phyloP scores from a whole-genome alignment of 2,888 invertebrate genomes.

The Phragmatobia fuliginosa region DNA sequence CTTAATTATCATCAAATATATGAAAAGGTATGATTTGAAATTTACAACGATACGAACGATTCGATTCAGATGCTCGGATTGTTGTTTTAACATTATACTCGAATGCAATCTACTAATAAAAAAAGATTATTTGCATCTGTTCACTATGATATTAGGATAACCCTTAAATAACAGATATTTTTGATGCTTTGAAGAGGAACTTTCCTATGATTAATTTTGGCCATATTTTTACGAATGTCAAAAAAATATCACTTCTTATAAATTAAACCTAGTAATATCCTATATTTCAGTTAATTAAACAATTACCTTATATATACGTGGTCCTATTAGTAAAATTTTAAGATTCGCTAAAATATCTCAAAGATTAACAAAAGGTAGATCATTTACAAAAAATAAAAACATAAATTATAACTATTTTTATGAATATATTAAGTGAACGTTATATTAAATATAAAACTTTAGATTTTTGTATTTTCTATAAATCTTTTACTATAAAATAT shows the following conservation, averaged over 20 bases:
- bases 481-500: slow-evolving; percentile 19
- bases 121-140: slow-evolving; percentile 23
- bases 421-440: slow-evolving; percentile 17
- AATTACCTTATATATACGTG: slow-evolving; percentile 33
- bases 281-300: slow-evolving; percentile 25
- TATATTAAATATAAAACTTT: slow-evolving; percentile 12
- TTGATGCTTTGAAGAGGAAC: slow-evolving; percentile 48
- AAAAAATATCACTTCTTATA: slow-evolving; percentile 19
- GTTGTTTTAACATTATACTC: background rate
- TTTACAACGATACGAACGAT: background rate
- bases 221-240: slow-evolving; percentile 35
- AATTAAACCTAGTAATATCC: slow-evolving; percentile 21
- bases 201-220: slow-evolving; percentile 41
- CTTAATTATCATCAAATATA: too few relatives aligned
- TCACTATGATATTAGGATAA: slow-evolving; percentile 16
- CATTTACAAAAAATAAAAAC: slow-evolving; percentile 37
- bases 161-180: slow-evolving; percentile 21
- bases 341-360: slow-evolving; percentile 59
- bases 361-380: slow-evolving; percentile 57
- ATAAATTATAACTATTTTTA: slow-evolving; percentile 31
- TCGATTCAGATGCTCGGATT: background rate
- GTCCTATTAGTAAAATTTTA: slow-evolving; percentile 31
- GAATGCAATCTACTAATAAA: background rate
- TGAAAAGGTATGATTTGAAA: too few relatives aligned
- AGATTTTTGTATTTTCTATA: slow-evolving; percentile 16